Base-by-base conservation (phyloP, 2,797 vertebrate genomes). In the Micrastur ruficollis region DNA sequence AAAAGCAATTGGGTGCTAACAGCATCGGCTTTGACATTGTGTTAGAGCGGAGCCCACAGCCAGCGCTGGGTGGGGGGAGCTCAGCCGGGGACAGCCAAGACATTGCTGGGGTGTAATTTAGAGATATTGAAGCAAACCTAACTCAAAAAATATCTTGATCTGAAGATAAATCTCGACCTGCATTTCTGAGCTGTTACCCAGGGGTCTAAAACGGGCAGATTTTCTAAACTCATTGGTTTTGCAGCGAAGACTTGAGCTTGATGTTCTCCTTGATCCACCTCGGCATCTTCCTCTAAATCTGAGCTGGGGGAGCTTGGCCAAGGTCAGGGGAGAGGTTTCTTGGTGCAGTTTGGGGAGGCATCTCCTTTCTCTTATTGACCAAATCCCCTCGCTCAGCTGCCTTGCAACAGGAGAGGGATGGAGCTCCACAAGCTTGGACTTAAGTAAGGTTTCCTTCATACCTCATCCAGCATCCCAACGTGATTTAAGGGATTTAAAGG, bases 401-500 rank as follows among this genome's bases (percentile, higher is more conserved):
- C 78, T 70, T 22, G 9, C 8, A 25, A 2, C 4, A 1, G 23
- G 34, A 50, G 29, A 52, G 8, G 8, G 22, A 63, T 26, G 61
- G 70, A 90, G 27, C 6, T 68, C 27, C 32, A 27, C 10, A 46
- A 71, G 10, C 46, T 52, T 34, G 3, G 47, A 13, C 49, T 74
- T 44, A 25, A 9, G 9, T 5, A 13, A 40, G 29, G 26, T 75
- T 93, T 93, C 75, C 44, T 85, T 68, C 44, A 16, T 7, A 22
- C 38, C 16, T 91, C 31, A 32, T 34, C 50, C 59, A 73, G 14
- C 38, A 44, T 62, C 52, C 42, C 47, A 42, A 17, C 47, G 79
- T n/a, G 67, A 73, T 94, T 92, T 76, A 85, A 75, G 85, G 86
- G 84, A 80, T 73, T 92, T 82, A 38, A 87, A 91, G 18, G 34